These are phyloP conservation scores for Corythaeola cristata DNA, from an alignment of 2,113 vertebrate genomes.

Conservation along the genomic window DNA sequence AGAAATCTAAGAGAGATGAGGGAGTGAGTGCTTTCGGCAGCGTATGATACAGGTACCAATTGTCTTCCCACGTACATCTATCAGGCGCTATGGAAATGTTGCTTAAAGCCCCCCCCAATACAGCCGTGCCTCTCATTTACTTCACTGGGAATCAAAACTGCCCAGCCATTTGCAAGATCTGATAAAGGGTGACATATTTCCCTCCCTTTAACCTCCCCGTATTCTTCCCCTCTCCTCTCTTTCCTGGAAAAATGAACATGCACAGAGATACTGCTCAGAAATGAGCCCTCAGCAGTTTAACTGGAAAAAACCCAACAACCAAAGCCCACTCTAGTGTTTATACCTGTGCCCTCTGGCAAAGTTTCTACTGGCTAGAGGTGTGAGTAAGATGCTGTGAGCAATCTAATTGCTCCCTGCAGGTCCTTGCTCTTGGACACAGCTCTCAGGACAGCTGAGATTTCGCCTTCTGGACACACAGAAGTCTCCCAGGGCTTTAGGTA, in stretches of 20 bases:
- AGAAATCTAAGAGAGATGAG: background rate
- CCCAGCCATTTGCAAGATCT: conserved; percentile 30
- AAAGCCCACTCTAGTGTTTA: conserved; percentile 58
- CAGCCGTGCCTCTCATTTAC: background rate
- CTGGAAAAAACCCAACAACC: conserved; percentile 61
- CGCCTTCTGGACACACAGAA: conserved; percentile 68
- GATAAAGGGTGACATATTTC: conserved; percentile 37
- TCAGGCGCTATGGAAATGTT: background rate
- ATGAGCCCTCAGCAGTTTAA: conserved; percentile 71
- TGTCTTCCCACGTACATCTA: background rate
- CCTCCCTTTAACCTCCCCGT: conserved; percentile 49
- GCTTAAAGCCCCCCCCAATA: background rate
- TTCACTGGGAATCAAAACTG: conserved; percentile 19
- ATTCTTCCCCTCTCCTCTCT: background rate
- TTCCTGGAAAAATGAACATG: conserved; percentile 37
- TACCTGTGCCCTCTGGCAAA: conserved; percentile 73
- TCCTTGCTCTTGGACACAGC: conserved; percentile 64
- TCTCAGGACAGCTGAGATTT: conserved; percentile 73
- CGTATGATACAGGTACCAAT: background rate
- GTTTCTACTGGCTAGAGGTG: conserved; percentile 61
- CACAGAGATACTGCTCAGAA: conserved; percentile 62
- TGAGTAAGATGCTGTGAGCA: conserved; percentile 71
- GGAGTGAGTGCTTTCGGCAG: background rate
- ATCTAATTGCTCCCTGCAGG: conserved; percentile 78
- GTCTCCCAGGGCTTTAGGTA: conserved; percentile 59